These are phyloP conservation scores for Hoplostethus atlanticus DNA, from an alignment of 2,797 vertebrate species.

Conservation along the genomic window DNA sequence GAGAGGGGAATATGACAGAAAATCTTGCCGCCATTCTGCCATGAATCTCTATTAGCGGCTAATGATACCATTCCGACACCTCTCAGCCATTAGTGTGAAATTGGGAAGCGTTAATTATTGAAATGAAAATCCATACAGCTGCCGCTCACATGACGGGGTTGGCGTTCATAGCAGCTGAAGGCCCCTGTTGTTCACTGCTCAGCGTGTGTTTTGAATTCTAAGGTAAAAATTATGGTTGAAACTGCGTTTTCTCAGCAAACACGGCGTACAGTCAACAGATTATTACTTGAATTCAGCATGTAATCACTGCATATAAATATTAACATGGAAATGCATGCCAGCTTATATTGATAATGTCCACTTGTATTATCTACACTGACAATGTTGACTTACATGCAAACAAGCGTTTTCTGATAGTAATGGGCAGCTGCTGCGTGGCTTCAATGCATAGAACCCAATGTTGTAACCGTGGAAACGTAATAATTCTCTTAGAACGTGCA, in stretches of 20 bases:
- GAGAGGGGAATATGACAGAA: conserved; percentile 55
- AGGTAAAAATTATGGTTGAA: conserved; percentile 35
- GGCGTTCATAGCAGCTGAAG: conserved; percentile 29
- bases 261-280: not conserved
- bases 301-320: not conserved
- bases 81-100: conserved; percentile 83
- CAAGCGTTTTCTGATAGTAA: conserved; percentile 6
- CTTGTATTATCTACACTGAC: not conserved
- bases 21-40: conserved; percentile 74
- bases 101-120: conserved; percentile 85
- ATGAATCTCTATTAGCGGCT: conserved; percentile 87
- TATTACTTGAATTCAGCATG: not conserved
- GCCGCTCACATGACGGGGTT: conserved; percentile 60
- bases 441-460: not conserved
- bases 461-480: not conserved
- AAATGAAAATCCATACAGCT: conserved; percentile 81
- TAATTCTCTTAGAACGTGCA: conserved; percentile 10
- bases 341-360: not conserved
- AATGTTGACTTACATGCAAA: conserved; percentile 5
- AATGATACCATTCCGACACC: conserved; percentile 84
- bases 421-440: conserved; percentile 23
- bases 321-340: not conserved
- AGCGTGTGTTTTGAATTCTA: conserved; percentile 25
- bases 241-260: conserved; percentile 35
- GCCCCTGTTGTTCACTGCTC: conserved; percentile 54